These are phyloP conservation scores for Eurystomus gularis DNA, from an alignment of 2,113 vertebrate species.

Conservation along the genomic window DNA sequence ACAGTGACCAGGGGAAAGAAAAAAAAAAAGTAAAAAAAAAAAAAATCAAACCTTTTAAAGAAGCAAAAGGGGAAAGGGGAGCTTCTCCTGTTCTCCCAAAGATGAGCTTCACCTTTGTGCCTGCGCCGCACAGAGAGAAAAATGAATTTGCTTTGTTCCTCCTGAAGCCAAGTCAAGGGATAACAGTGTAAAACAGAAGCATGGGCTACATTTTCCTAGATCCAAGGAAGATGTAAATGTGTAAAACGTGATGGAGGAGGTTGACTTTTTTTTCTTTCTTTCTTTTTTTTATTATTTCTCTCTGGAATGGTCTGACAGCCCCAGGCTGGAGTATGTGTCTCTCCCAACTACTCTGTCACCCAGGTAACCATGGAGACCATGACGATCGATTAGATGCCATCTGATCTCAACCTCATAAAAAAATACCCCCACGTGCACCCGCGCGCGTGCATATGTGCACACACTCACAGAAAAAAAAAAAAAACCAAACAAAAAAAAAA, in stretches of 20 bases:
- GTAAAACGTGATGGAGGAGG: slow-evolving; percentile 59
- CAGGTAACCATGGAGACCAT: slow-evolving; percentile 87
- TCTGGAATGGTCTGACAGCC: slow-evolving; percentile 77
- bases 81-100: background rate
- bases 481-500: background rate
- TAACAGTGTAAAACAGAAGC: slow-evolving; percentile 37
- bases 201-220: background rate
- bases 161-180: slow-evolving; percentile 31
- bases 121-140: background rate
- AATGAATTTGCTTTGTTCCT: slow-evolving; percentile 36
- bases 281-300: slow-evolving; percentile 25
- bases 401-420: slow-evolving; percentile 88
- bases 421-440: slow-evolving; percentile 31
- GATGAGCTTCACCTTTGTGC: background rate
- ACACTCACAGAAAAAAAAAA: background rate
- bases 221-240: slow-evolving; percentile 64
- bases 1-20: background rate
- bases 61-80: background rate
- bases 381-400: slow-evolving; percentile 89
- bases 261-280: background rate
- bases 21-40: background rate
- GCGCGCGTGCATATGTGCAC: background rate
- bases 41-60: background rate
- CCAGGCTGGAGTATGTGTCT: slow-evolving; percentile 78
- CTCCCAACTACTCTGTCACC: slow-evolving; percentile 81